Conservation (phyloP, 2,888 invertebrate species). For the Notocelia uddmanniana region DNA sequence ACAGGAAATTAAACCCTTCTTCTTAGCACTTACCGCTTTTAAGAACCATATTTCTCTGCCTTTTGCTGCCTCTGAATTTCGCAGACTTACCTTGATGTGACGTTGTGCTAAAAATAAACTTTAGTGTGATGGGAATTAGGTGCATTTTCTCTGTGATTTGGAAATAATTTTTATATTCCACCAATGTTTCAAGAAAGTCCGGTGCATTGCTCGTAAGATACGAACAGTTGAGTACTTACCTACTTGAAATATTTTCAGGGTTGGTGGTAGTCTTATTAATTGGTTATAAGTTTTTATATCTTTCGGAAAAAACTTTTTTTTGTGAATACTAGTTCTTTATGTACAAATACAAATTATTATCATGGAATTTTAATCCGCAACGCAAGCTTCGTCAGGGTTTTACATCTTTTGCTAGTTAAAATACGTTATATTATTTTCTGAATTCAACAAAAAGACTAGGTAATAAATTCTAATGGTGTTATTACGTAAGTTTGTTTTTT, state of each 20-base stretch:
- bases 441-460: too few species aligned
- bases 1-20: slow-evolving; percentile 71
- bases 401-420: too few species aligned
- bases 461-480: too few species aligned
- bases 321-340: too few species aligned
- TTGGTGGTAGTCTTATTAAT: slow-evolving; percentile 50
- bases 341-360: too few species aligned
- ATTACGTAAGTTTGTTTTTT: too few species aligned
- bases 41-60: slow-evolving; percentile 65
- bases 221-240: slow-evolving; percentile 69
- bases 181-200: slow-evolving; percentile 59
- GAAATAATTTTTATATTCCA: slow-evolving; percentile 57
- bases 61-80: slow-evolving; percentile 50
- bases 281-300: too few species aligned
- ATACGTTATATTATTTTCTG: too few species aligned
- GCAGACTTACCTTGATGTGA: slow-evolving; percentile 54
- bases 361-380: too few species aligned
- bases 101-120: slow-evolving; percentile 56
- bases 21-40: slow-evolving; percentile 56
- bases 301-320: too few species aligned
- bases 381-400: too few species aligned
- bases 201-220: slow-evolving; percentile 68
- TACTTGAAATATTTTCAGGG: slow-evolving; percentile 66
- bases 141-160: slow-evolving; percentile 51
- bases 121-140: slow-evolving; percentile 54